Conservation (phyloP, 1,140 invertebrate genomes). For the Leptinotarsa lineolata region DNA sequence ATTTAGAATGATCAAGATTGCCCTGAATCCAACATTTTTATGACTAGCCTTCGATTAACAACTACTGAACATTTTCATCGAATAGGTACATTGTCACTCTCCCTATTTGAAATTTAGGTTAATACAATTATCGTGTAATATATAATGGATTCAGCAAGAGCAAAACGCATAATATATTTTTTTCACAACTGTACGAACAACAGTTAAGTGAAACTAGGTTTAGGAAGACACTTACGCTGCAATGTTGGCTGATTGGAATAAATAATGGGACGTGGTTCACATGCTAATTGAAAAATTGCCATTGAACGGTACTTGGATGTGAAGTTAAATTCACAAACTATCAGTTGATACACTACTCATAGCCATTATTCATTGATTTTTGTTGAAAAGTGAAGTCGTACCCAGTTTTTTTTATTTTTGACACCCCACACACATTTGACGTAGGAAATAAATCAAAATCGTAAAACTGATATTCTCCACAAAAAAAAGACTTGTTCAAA, state of each 20-base stretch:
- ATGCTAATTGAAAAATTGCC: conserved; percentile 16
- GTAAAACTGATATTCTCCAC: too few relatives aligned
- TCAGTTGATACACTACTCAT: too few relatives aligned
- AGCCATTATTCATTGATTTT: too few relatives aligned
- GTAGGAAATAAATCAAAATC: too few relatives aligned
- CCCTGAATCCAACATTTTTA: too few relatives aligned
- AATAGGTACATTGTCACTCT: conserved; percentile 1
- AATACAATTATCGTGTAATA: conserved; percentile 21
- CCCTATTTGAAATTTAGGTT: conserved; percentile 22
- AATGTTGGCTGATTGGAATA: conserved; percentile 26
- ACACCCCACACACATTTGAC: too few relatives aligned
- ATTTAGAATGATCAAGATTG: too few relatives aligned
- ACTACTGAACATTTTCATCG: background rate
- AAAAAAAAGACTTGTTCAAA: too few relatives aligned
- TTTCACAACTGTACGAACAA: conserved; percentile 26
- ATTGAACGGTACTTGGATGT: conserved; percentile 19
- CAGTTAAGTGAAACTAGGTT: conserved; percentile 29
- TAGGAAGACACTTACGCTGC: conserved; percentile 25
- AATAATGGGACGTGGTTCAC: conserved; percentile 25
- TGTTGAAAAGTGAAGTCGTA: too few relatives aligned
- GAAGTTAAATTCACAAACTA: background rate
- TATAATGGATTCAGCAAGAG: background rate
- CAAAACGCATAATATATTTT: background rate
- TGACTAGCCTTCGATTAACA: background rate
- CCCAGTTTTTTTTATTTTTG: too few relatives aligned